phyloP scores from a whole-genome alignment of 2,113 vertebrate genomes.

The Hemichromis elongatus region DNA sequence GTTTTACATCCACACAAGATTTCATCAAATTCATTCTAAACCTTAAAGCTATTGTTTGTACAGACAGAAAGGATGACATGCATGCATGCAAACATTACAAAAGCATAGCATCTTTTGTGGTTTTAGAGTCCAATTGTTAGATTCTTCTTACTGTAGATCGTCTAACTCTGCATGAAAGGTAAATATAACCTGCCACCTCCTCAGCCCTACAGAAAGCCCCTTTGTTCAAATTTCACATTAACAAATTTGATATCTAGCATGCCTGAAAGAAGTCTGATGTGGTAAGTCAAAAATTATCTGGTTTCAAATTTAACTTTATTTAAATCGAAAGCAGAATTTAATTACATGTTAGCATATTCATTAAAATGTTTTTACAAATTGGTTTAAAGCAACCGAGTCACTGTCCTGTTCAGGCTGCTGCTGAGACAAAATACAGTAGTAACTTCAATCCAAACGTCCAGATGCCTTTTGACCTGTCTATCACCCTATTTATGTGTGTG shows the following conservation, averaged over 20 bases:
- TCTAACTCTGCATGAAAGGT: not conserved
- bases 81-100: not conserved
- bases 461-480: not conserved
- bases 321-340: not conserved
- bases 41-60: not conserved
- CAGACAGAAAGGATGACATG: not conserved
- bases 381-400: not conserved
- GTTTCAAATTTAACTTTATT: not conserved
- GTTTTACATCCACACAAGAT: not conserved
- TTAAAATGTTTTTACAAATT: not conserved
- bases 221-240: not conserved
- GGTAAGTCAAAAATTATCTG: not conserved
- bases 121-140: not conserved
- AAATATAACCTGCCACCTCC: not conserved
- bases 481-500: not conserved
- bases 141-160: not conserved
- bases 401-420: not conserved
- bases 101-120: not conserved
- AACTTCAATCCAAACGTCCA: not conserved
- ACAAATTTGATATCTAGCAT: not conserved
- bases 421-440: not conserved
- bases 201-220: not conserved
- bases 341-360: rapidly evolving
- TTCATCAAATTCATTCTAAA: not conserved
- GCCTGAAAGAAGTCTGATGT: not conserved